Evolutionary conservation across 2,113 vertebrate genomes (phyloP).

Genomic region (Hystrix cristata): DNA sequence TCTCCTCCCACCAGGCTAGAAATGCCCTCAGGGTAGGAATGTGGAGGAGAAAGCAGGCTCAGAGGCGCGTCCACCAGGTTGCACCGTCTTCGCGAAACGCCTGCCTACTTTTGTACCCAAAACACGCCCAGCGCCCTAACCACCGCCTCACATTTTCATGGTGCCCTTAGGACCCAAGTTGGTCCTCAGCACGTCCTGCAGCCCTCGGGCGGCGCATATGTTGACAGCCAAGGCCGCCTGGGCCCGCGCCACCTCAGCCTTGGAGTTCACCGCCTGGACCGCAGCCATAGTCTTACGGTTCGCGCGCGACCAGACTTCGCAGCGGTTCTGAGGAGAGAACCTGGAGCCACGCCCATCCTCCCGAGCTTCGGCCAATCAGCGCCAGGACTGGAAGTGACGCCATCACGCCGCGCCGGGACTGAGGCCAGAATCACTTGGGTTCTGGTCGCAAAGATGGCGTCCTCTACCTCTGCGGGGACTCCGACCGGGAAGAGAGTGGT

Average conservation of each 20-base stretch:
- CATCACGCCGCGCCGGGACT: not conserved
- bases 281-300: slow-evolving; percentile 86
- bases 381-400: slow-evolving; percentile 12
- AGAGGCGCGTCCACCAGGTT: not conserved
- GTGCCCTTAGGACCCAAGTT: slow-evolving; percentile 98
- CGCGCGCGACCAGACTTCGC: fast-evolving
- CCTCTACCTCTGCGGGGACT: slow-evolving; percentile 48
- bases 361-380: slow-evolving; percentile 42
- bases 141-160: slow-evolving; percentile 96
- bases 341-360: not conserved
- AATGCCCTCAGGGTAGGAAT: not conserved
- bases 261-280: slow-evolving; percentile 94
- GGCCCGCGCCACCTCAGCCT: slow-evolving; percentile 96
- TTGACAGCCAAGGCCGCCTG: slow-evolving; percentile 96
- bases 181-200: slow-evolving; percentile 95
- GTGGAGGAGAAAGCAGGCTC: not conserved
- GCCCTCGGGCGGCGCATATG: slow-evolving; percentile 96
- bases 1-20: not conserved
- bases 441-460: slow-evolving; percentile 78
- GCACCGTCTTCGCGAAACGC: not conserved
- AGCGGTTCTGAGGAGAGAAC: fast-evolving
- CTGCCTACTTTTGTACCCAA: not conserved
- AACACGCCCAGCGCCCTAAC: not conserved
- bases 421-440: not conserved
- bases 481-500: slow-evolving; percentile 90